These are phyloP conservation scores for Meteorus colon DNA, from an alignment of 2,888 invertebrate genomes.

Conservation along the genomic window DNA sequence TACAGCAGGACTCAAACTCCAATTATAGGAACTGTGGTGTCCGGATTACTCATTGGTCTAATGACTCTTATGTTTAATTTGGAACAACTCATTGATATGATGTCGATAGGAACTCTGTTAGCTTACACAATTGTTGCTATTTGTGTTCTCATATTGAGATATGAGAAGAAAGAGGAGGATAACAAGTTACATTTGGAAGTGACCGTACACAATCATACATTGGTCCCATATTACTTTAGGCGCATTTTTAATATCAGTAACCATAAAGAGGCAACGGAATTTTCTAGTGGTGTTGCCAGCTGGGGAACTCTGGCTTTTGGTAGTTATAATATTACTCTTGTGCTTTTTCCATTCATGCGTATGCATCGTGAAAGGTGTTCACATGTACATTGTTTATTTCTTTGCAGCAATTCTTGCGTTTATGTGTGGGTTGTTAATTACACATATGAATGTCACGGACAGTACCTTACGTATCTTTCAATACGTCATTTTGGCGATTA, in stretches of 20 bases:
- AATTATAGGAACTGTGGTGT: conserved; percentile 82
- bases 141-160: conserved; percentile 89
- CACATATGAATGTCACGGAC: conserved; percentile 65
- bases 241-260: conserved; percentile 83
- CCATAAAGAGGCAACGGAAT: conserved; percentile 79
- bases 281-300: conserved; percentile 81
- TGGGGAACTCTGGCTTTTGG: conserved; percentile 77
- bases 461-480: conserved; percentile 66
- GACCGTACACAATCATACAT: conserved; percentile 58
- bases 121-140: conserved; percentile 95
- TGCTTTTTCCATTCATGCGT: too few relatives aligned
- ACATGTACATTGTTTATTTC: neutral
- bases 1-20: conserved; percentile 86
- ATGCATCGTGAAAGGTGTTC: too few relatives aligned
- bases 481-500: conserved; percentile 74
- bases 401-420: conserved; percentile 76
- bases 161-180: conserved; percentile 57
- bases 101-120: conserved; percentile 93
- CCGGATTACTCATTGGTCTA: conserved; percentile 84
- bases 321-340: conserved; percentile 67
- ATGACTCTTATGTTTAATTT: conserved; percentile 94
- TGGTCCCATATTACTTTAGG: conserved; percentile 66
- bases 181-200: conserved; percentile 53
- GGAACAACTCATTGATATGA: conserved; percentile 94
- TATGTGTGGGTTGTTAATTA: conserved; percentile 75